Conservation (phyloP, 2,113 vertebrate species). For the Bucco capensis region DNA sequence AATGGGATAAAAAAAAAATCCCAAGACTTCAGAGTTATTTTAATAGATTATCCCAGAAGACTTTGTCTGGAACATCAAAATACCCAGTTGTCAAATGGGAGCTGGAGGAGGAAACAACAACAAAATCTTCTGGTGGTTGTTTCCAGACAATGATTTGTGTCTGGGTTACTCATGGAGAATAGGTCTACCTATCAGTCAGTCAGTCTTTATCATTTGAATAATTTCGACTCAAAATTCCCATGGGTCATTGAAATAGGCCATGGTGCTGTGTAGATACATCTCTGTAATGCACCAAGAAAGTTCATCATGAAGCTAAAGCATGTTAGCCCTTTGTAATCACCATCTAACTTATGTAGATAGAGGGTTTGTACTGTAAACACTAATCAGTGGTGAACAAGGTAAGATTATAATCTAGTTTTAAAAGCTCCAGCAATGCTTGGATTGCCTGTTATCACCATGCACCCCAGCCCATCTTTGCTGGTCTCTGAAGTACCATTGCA, state of each 20-base stretch:
- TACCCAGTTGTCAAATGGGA: neutral
- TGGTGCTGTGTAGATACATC: neutral
- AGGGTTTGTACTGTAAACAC: neutral
- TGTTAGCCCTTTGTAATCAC: neutral
- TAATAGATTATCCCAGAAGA: slow-evolving; percentile 3
- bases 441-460: accelerated
- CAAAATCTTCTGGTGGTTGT: neutral
- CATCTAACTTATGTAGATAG: neutral
- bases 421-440: neutral
- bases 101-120: neutral
- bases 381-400: neutral
- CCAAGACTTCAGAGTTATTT: slow-evolving; percentile 13
- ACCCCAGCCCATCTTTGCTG: neutral
- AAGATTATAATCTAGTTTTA: neutral
- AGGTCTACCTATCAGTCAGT: neutral
- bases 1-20: slow-evolving; percentile 29
- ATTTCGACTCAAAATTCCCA: neutral
- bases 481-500: neutral
- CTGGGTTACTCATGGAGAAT: neutral
- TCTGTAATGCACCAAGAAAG: neutral
- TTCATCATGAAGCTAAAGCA: neutral
- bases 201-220: neutral
- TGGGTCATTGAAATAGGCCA: neutral
- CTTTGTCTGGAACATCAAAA: neutral
- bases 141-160: neutral